A percentile compares a stretch with the other conserved stretches of the same genome.
These are phyloP conservation scores for Homarus americanus DNA, from an alignment of 1,140 invertebrate species.

Conservation along the genomic window DNA sequence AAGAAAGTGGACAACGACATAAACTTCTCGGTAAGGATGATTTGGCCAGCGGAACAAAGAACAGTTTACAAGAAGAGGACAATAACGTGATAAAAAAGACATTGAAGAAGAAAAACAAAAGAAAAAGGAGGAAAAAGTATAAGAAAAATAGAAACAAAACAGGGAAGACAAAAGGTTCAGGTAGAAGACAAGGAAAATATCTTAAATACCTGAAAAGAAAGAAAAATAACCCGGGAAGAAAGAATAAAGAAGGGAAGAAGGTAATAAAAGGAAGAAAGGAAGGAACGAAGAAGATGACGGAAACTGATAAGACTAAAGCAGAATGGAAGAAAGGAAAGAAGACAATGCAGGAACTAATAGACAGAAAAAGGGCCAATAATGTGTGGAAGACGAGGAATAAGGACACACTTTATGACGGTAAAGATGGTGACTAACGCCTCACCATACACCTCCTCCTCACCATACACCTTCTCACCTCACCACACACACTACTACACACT, in stretches of 20 bases:
- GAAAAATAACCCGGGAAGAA: not conserved
- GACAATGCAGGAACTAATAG: no score
- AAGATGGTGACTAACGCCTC: no score
- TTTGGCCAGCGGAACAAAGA: not conserved
- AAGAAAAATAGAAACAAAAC: not conserved
- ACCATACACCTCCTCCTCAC: no score
- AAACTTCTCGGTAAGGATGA: no score
- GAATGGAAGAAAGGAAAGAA: no score
- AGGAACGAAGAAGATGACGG: no score
- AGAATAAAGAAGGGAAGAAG: not conserved
- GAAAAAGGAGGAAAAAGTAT: not conserved
- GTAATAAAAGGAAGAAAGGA: not conserved
- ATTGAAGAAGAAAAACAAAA: not conserved
- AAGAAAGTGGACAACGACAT: not conserved
- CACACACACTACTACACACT: no score
- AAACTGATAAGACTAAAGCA: no score
- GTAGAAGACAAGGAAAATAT: not conserved
- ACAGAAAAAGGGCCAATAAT: not conserved
- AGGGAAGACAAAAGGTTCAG: not conserved
- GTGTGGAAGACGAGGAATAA: no score
- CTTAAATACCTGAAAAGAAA: not conserved
- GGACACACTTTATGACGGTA: no score
- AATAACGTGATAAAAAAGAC: not conserved
- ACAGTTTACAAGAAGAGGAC: not conserved
- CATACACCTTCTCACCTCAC: no score